These are phyloP conservation scores for Ctenochaetus hawaiiensis DNA, from an alignment of 2,797 vertebrate species.

Conservation along the genomic window DNA sequence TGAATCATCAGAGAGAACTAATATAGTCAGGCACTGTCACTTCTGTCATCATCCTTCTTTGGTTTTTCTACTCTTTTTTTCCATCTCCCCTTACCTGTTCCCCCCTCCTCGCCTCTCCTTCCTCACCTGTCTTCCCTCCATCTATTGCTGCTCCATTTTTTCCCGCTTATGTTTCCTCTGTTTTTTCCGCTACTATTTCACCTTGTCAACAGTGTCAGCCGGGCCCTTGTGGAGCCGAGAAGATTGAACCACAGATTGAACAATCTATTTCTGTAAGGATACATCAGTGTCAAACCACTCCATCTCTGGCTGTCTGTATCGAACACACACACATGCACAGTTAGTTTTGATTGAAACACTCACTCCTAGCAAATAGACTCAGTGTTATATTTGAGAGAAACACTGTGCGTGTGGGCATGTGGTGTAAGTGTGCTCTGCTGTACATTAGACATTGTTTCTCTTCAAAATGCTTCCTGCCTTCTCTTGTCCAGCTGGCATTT, in stretches of 20 bases:
- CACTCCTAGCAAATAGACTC: slow-evolving; percentile 61
- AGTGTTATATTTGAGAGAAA: slow-evolving; percentile 58
- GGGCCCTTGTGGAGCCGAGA: slow-evolving; percentile 65
- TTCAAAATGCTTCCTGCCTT: slow-evolving; percentile 45
- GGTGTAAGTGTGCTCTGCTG: neutral
- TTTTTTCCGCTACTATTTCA: slow-evolving; percentile 67
- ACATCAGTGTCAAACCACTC: slow-evolving; percentile 83
- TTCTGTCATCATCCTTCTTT: slow-evolving; percentile 27
- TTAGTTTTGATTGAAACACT: slow-evolving; percentile 78
- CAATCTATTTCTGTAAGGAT: slow-evolving; percentile 84
- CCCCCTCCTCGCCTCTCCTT: slow-evolving; percentile 12
- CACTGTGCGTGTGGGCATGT: slow-evolving; percentile 4
- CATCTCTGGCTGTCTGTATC: slow-evolving; percentile 63
- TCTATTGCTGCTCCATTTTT: slow-evolving; percentile 28
- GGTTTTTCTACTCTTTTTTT: neutral
- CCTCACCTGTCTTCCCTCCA: slow-evolving; percentile 43
- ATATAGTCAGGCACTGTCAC: slow-evolving; percentile 32
- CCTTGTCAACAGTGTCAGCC: slow-evolving; percentile 78
- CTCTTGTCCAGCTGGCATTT: slow-evolving; percentile 43
- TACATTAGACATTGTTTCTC: slow-evolving; percentile 41
- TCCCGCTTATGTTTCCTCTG: slow-evolving; percentile 35
- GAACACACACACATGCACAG: slow-evolving; percentile 61
- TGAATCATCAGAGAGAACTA: slow-evolving; percentile 30
- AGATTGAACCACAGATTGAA: slow-evolving; percentile 83
- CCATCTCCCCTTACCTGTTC: neutral